phyloP scores from a whole-genome alignment of 2,113 vertebrate species.

The Clarias batrachus region DNA sequence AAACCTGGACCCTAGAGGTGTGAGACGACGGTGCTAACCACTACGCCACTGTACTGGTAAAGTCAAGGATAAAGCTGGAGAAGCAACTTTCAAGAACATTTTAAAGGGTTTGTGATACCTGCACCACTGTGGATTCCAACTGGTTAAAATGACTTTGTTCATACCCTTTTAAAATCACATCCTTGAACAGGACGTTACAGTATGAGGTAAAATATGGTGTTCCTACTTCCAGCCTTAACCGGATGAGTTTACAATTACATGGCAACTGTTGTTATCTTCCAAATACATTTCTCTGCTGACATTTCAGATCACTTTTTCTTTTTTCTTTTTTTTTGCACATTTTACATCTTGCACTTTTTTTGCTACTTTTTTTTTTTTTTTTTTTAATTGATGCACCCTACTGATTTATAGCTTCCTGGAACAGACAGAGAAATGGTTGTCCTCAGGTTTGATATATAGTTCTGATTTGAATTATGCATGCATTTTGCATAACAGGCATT shows the following conservation, averaged over 20 bases:
- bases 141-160: not conserved
- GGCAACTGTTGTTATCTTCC: not conserved
- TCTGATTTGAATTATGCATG: conserved; percentile 47
- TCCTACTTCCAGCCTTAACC: not conserved
- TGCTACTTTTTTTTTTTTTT: not conserved
- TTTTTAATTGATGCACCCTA: conserved; percentile 24
- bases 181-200: not conserved
- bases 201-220: not conserved
- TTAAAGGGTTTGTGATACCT: too few relatives aligned
- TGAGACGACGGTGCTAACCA: too few relatives aligned
- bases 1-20: too few relatives aligned
- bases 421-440: conserved; percentile 30
- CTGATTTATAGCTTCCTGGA: conserved; percentile 43
- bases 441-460: conserved; percentile 35
- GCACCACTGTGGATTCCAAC: too few relatives aligned
- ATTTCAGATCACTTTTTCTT: not conserved
- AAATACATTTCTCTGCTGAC: not conserved
- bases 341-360: not conserved
- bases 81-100: too few relatives aligned
- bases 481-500: conserved; percentile 52
- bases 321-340: too few relatives aligned
- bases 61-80: too few relatives aligned
- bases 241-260: not conserved
- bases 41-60: too few relatives aligned
- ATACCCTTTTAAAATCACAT: not conserved